These are phyloP conservation scores for Cantharis nigra DNA, from an alignment of 2,888 invertebrate species.

Conservation along the genomic window DNA sequence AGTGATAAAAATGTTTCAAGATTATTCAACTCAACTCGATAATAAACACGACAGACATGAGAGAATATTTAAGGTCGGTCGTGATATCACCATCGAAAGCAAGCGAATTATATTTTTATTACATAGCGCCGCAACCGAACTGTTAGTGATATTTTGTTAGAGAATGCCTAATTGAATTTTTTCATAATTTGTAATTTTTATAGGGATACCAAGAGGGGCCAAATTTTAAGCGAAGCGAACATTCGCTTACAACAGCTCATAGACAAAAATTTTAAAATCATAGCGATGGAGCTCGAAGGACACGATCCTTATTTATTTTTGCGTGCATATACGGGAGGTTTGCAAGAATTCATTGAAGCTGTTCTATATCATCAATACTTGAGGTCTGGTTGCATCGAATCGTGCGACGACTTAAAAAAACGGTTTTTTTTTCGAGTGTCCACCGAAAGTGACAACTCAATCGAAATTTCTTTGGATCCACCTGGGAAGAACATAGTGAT, in stretches of 20 bases:
- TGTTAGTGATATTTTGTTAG: constrained; percentile 40
- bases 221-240: constrained; percentile 67
- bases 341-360: constrained; percentile 88
- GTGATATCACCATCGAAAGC: constrained; percentile 88
- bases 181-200: constrained; percentile 18
- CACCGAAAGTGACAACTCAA: background rate
- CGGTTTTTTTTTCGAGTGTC: constrained; percentile 41
- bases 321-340: constrained; percentile 67
- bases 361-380: constrained; percentile 76
- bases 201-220: constrained; percentile 61
- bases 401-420: constrained; percentile 55
- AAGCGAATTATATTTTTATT: constrained; percentile 86
- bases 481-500: constrained; percentile 35
- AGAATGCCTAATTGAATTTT: background rate
- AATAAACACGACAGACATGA: constrained; percentile 83
- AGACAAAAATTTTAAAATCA: constrained; percentile 63
- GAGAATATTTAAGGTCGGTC: constrained; percentile 76
- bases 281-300: constrained; percentile 74
- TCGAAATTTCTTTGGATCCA: constrained; percentile 5
- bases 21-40: constrained; percentile 70
- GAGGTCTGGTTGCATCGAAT: constrained; percentile 62
- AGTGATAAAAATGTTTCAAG: constrained; percentile 66
- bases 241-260: constrained; percentile 68
- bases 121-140: constrained; percentile 68
- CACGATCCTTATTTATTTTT: constrained; percentile 73